Conservation (phyloP, 1,140 invertebrate genomes). For the Zaprionus ghesquierei region DNA sequence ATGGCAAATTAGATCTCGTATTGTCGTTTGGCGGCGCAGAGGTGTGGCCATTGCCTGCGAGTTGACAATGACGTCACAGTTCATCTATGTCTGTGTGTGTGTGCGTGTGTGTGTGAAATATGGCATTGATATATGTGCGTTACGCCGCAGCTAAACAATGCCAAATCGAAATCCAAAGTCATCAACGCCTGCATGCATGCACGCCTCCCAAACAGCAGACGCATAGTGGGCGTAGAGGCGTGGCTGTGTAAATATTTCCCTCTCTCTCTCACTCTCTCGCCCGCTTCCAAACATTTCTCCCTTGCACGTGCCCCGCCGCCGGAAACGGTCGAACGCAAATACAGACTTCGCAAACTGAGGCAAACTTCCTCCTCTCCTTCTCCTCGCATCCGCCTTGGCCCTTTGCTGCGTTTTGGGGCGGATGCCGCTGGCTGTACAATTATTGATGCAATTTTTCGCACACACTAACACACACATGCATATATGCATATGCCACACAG, state of each 20-base stretch:
- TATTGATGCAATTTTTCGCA: constrained; percentile 65
- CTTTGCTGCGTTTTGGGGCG: constrained; percentile 25
- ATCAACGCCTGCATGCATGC: constrained; percentile 21
- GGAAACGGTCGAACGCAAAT: constrained; percentile 60
- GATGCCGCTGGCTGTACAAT: constrained; percentile 65
- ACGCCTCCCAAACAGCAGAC: constrained; percentile 1
- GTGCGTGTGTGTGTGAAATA: neutral
- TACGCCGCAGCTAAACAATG: neutral
- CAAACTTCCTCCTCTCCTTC: constrained; percentile 22
- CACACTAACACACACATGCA: neutral
- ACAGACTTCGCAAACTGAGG: constrained; percentile 16
- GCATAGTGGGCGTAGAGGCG: constrained; percentile 8
- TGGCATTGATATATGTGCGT: constrained; percentile 25
- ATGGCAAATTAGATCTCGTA: constrained; percentile 64
- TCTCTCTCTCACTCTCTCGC: neutral
- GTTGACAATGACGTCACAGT: constrained; percentile 29
- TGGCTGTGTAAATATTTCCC: constrained; percentile 51
- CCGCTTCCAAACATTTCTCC: neutral
- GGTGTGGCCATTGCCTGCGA: constrained; percentile 33
- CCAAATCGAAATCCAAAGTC: neutral
- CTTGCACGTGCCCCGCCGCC: constrained; percentile 51
- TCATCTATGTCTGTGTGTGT: neutral
- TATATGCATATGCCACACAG: neutral
- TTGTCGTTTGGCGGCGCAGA: constrained; percentile 31
- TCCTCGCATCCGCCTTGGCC: constrained; percentile 24